Conservation (phyloP, 2,888 invertebrate species). For the Diaperis boleti region DNA sequence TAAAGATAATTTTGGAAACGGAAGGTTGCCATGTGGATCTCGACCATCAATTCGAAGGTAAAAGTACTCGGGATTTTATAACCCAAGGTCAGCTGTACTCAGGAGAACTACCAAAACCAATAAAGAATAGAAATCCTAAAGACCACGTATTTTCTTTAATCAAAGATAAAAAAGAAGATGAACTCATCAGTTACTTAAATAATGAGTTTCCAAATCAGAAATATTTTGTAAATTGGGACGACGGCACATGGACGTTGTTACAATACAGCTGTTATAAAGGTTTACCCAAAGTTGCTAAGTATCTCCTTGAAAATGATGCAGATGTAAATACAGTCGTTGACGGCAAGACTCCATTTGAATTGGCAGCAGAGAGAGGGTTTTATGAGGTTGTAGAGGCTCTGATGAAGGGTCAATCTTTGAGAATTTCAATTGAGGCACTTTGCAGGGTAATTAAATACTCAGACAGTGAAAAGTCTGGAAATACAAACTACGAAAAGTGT, state of each 20-base stretch:
- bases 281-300: too few species aligned
- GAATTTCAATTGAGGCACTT: slow-evolving; percentile 49
- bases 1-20: slow-evolving; percentile 70
- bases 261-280: too few species aligned
- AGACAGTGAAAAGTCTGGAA: slow-evolving; percentile 64
- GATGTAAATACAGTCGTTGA: too few species aligned
- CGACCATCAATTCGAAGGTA: slow-evolving; percentile 66
- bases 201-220: too few species aligned
- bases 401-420: slow-evolving; percentile 64
- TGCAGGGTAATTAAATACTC: slow-evolving; percentile 53
- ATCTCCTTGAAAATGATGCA: too few species aligned
- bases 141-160: slow-evolving; percentile 39
- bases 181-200: slow-evolving; percentile 51
- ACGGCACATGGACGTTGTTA: too few species aligned
- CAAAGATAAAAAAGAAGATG: slow-evolving; percentile 52
- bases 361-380: too few species aligned
- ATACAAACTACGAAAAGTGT: slow-evolving; percentile 72
- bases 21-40: slow-evolving; percentile 69
- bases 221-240: too few species aligned
- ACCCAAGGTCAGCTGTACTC: slow-evolving; percentile 61
- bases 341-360: too few species aligned
- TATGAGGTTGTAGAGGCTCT: slow-evolving; percentile 70
- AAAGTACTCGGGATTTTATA: slow-evolving; percentile 71
- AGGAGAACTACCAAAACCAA: slow-evolving; percentile 49
- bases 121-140: slow-evolving; percentile 29